Evolutionary conservation across 2,888 invertebrate genomes (phyloP), one percentile per base, ranked within the genome.

Genomic region (Pyrrhia umbra): DNA sequence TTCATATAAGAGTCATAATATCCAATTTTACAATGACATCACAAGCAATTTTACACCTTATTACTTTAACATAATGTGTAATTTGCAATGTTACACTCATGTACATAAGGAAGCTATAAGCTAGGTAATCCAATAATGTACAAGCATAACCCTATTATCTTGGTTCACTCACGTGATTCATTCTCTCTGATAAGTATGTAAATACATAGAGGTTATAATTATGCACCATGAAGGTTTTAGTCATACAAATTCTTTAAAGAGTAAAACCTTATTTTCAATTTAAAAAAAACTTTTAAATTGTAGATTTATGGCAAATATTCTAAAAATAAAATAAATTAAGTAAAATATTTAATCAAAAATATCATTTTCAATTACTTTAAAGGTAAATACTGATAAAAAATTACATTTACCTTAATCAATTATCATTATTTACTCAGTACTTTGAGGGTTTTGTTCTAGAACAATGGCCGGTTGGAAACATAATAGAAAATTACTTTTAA

Each of bases 131-230:
- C 67, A 80, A 75, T 73, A 66, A 65, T 55, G 50, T 66, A 45
- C 13, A 46, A 58, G 61, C 30, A 55, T 77, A 76, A 70, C 71
- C 60, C 40, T 39, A 49, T 71, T 77, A 82, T 82, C 80, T 68
- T 13, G 40, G 68, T 73, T 71, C 42, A 63, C 50, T 64, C 61
- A 73, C 13, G 54, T 75, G 75, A 80, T 66, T 77, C 71, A 79
- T 52, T 23, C 49, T 50, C 54, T 39, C 43, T 57, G 43, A 47
- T 70, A 59, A 37, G 13, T 52, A 45, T 68, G 52, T 67, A 51
- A 45, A 57, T 63, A 27, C 5, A 30, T 25, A 42, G 10, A 42
- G 30, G 42, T 20, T 37, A 27, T 37, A 15, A 16, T 15, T 27
- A 6, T 20, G 18, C n/a, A 60, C 49, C 15, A 47, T 45, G 34